phyloP scores from a whole-genome alignment of 2,113 vertebrate genomes.

The Poecile atricapillus region DNA sequence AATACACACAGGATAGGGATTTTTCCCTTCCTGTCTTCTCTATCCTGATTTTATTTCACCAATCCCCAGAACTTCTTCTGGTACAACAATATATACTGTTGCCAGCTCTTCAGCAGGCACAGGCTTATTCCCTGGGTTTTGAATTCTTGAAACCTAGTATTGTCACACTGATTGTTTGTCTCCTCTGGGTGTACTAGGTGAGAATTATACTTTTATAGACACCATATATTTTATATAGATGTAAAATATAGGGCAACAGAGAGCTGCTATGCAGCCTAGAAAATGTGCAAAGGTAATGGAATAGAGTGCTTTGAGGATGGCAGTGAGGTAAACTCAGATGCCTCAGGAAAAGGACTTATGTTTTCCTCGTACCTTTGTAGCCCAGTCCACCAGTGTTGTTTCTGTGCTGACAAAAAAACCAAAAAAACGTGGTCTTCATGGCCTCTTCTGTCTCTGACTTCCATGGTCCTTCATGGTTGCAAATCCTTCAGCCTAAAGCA shows the following conservation, averaged over 20 bases:
- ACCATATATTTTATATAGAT: background rate
- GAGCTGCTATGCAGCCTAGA: background rate
- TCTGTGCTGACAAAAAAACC: background rate
- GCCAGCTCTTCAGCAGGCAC: background rate
- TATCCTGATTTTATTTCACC: background rate
- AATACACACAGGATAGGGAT: background rate
- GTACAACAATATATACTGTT: background rate
- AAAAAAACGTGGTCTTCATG: background rate
- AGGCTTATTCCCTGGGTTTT: background rate
- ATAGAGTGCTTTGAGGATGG: background rate
- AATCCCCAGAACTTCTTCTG: background rate
- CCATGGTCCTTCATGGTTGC: background rate
- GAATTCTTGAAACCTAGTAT: background rate
- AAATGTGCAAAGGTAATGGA: background rate
- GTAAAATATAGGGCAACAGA: background rate
- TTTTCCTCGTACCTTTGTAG: background rate
- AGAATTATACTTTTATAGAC: background rate
- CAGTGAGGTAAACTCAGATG: background rate
- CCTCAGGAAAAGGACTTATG: background rate
- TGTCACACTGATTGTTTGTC: background rate
- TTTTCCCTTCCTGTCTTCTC: background rate
- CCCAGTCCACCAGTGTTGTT: background rate
- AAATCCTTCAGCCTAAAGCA: background rate
- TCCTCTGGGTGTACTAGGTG: background rate
- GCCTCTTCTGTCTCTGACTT: background rate